Evolutionary conservation across 2,888 invertebrate genomes (phyloP).

Genomic region (Palloptera scutellata): DNA sequence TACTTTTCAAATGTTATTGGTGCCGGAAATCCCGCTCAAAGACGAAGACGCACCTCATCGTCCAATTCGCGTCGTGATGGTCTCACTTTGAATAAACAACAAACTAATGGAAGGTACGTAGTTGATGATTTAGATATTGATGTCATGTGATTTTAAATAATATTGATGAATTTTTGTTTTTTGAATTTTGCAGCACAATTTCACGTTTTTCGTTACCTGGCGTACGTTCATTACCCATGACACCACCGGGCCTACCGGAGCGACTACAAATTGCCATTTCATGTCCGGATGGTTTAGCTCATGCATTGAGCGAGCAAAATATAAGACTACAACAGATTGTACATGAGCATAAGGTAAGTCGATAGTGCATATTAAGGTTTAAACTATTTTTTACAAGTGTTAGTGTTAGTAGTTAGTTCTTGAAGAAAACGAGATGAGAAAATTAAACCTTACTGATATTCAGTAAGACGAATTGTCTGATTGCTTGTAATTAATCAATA

Average conservation of each 20-base stretch:
- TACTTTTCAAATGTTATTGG: conserved; percentile 15
- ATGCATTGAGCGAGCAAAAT: conserved; percentile 64
- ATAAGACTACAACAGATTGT: conserved; percentile 81
- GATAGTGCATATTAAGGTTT: neutral
- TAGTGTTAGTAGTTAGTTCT: no score
- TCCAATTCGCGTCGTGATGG: conserved; percentile 56
- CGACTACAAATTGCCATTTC: conserved; percentile 58
- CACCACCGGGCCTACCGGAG: conserved; percentile 66
- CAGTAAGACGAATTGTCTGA: no score
- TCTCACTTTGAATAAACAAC: conserved; percentile 43
- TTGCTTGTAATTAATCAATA: no score
- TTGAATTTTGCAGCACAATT: conserved; percentile 44
- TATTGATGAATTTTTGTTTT: conserved; percentile 4
- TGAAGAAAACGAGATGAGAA: no score
- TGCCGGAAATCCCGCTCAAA: neutral
- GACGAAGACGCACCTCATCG: conserved; percentile 55
- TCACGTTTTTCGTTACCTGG: conserved; percentile 58
- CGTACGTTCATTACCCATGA: conserved; percentile 64
- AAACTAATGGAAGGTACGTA: conserved; percentile 51
- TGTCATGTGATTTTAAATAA: neutral
- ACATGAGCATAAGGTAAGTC: conserved; percentile 76
- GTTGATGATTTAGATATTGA: conserved; percentile 2
- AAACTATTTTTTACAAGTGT: neutral
- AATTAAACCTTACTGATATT: no score
- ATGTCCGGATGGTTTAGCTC: conserved; percentile 63